Conservation (phyloP, 2,797 vertebrate species). For the Lepidocolaptes lacrymiger region DNA sequence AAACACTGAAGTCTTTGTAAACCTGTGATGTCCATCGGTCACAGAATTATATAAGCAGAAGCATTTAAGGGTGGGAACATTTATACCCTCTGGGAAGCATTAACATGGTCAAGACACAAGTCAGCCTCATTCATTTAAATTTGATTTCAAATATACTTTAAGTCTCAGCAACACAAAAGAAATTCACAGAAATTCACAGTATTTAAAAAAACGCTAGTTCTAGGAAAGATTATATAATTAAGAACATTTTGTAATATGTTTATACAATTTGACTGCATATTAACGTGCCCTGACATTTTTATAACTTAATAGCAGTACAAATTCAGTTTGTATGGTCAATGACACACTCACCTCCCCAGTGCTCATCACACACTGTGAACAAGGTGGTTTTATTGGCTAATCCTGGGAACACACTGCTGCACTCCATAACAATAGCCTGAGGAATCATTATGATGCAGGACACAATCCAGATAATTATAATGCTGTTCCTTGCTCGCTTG, state of each 20-base stretch:
- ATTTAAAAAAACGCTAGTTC: not conserved
- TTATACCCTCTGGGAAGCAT: not conserved
- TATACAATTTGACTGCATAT: not conserved
- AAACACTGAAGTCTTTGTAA: not conserved
- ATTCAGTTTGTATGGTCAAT: not conserved
- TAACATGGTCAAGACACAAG: not conserved
- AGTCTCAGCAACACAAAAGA: not conserved
- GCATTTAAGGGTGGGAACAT: not conserved
- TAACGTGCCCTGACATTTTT: not conserved
- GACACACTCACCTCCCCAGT: conserved; percentile 87
- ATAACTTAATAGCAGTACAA: not conserved
- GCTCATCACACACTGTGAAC: conserved; percentile 96
- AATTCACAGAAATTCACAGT: not conserved
- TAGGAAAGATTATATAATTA: not conserved
- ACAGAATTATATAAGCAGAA: not conserved
- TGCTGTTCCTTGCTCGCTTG: conserved; percentile 90
- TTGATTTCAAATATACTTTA: conserved; percentile 7
- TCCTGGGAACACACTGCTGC: conserved; percentile 89
- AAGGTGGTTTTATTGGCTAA: conserved; percentile 95
- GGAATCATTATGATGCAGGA: conserved; percentile 96
- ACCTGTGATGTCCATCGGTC: not conserved
- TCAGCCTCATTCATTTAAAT: not conserved
- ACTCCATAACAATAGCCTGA: conserved; percentile 95
- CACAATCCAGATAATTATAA: conserved; percentile 93
- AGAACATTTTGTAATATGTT: not conserved